A percentile compares a stretch with the other conserved stretches of the same genome.
Conservation (phyloP, 1,140 invertebrate species). For the Conopomorpha cramerella region DNA sequence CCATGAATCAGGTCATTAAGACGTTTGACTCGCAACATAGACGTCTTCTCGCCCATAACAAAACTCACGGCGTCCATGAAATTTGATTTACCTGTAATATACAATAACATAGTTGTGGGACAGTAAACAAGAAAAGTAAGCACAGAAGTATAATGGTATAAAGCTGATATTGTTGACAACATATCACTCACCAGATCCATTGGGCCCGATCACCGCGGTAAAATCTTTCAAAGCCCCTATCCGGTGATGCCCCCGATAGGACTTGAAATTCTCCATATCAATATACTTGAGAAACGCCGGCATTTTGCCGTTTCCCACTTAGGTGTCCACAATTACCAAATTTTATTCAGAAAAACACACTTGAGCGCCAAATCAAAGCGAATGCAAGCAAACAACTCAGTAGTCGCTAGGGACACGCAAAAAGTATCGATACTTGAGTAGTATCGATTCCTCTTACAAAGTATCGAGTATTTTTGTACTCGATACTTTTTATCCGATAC, state of each 20-base stretch:
- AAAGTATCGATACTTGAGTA: no score
- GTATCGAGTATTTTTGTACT: no score
- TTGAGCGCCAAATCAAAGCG: slow-evolving; percentile 22
- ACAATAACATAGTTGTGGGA: not conserved
- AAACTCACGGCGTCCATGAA: slow-evolving; percentile 99
- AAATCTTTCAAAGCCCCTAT: slow-evolving; percentile 97
- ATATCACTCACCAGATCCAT: slow-evolving; percentile 87
- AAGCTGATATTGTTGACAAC: no score
- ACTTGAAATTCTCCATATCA: slow-evolving; percentile 99
- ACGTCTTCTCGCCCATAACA: slow-evolving; percentile 98
- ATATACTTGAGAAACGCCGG: slow-evolving; percentile 86
- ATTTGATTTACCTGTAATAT: slow-evolving; percentile 90
- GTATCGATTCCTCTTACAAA: no score
- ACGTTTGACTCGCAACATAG: slow-evolving; percentile 91
- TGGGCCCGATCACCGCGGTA: slow-evolving; percentile 98
- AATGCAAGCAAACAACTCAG: no score
- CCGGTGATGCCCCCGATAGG: slow-evolving; percentile 89
- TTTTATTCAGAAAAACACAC: slow-evolving; percentile 10
- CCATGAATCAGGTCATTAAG: slow-evolving; percentile 98
- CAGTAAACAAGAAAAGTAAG: not conserved
- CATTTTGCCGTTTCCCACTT: slow-evolving; percentile 44
- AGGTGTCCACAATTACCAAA: no score
- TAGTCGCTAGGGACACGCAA: no score
- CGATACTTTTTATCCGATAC: no score
- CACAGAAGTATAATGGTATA: no score